Base-by-base conservation (phyloP, 2,113 vertebrate genomes). In the Microtus richardsoni region DNA sequence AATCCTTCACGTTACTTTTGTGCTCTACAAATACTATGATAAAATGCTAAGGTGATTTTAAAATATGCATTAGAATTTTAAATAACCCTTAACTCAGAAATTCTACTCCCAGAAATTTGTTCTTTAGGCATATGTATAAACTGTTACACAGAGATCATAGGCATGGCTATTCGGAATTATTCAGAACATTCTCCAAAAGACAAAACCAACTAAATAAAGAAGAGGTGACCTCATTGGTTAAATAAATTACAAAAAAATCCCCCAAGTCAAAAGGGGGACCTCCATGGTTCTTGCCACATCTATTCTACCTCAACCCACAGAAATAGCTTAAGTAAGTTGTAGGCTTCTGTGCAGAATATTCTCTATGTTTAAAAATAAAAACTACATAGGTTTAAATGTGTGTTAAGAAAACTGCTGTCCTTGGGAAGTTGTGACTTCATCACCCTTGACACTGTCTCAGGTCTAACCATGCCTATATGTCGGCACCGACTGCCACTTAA, bases 401-500 rank as follows among this genome's bases (percentile, higher is more conserved):
- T 16, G 52, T 41, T 41, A 30, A 26, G 62, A 80, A 94, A 82
- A 87, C 28, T 80, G 52, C 58, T 62, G 26, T 36, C 64, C 75
- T 26, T 22, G 85, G 36, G 39, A 94, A 78, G 36, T 74, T 3
- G 14, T 68, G 64, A 85, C 13, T 68, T 7, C 13, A 36, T 22
- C 44, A 7, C 13, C 30, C 75, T 52, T 68, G 8, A 30, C 30
- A 66, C n/a, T 68, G 14, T 79, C 92, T 83, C 62, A 13, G 33
- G 68, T 93, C 84, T 95, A 70, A 92, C 11, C 22, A 6, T 39
- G 39, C 28, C 44, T 24, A 52, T 22, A 28, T 62, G 36, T 62
- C 54, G 91, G 21, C 83, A 77, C 90, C 68, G 39, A 78, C 30
- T 93, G 89, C 41, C 70, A 91, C 54, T 94, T 90, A 52, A 85